Evolutionary conservation across 2,797 vertebrate genomes (phyloP).

Genomic region (Balearica regulorum): DNA sequence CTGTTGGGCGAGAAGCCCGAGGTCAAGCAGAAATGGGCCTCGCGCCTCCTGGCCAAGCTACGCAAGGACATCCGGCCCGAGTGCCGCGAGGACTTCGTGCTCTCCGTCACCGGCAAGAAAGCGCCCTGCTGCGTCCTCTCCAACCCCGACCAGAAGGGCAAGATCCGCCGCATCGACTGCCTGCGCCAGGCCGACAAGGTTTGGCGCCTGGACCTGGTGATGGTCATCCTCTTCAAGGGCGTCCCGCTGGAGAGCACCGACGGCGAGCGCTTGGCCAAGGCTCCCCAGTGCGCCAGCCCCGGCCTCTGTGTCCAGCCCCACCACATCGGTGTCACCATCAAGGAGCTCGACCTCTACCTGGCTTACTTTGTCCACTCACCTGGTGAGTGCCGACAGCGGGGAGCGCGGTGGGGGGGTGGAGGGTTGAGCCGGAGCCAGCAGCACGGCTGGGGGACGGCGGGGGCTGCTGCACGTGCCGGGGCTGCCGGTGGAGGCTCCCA

Average conservation of each 20-base stretch:
- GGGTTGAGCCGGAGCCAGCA: too few species aligned
- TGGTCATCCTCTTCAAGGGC: slow-evolving; percentile 97
- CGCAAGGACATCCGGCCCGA: slow-evolving; percentile 95
- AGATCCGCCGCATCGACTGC: slow-evolving; percentile 95
- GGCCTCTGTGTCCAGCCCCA: slow-evolving; percentile 92
- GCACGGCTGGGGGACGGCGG: rapidly evolving
- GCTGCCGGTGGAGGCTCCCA: neutral
- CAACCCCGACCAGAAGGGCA: slow-evolving; percentile 97
- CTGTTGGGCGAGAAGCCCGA: slow-evolving; percentile 92
- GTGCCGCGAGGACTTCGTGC: slow-evolving; percentile 92
- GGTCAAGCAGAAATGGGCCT: slow-evolving; percentile 98
- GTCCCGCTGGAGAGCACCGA: slow-evolving; percentile 96
- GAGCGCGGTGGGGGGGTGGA: rapidly evolving
- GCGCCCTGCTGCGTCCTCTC: slow-evolving; percentile 87
- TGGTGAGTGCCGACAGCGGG: neutral
- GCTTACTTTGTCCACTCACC: slow-evolving; percentile 88
- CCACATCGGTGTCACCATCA: slow-evolving; percentile 93
- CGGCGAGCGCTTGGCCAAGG: slow-evolving; percentile 90
- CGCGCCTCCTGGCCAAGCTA: slow-evolving; percentile 92
- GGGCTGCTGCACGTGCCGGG: neutral
- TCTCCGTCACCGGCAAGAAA: slow-evolving; percentile 93
- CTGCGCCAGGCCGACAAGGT: slow-evolving; percentile 95
- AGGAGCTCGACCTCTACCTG: slow-evolving; percentile 95
- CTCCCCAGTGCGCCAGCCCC: slow-evolving; percentile 86
- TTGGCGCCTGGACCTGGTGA: slow-evolving; percentile 93